Base-by-base conservation (phyloP, 2,797 vertebrate species). In the Enteromius afrohamiltoni region DNA sequence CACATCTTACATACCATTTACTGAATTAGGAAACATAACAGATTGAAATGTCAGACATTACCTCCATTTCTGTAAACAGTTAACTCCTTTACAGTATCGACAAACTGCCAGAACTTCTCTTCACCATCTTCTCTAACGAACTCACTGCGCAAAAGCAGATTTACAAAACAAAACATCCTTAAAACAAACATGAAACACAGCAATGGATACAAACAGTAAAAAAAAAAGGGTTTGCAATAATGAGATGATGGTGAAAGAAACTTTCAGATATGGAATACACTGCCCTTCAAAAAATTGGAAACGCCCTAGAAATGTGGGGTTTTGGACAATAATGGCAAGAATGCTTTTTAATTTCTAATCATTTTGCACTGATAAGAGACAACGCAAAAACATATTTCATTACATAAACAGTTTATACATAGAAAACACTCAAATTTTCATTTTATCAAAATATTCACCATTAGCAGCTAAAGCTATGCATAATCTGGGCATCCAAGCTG, bases 51-150 rank as follows among this genome's bases (percentile, higher is more conserved):
- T 42, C 29, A 45, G 65, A 21, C 92, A 95, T 91, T 94, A 99
- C 98, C 98, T 94, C 95, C 95, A 85, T 95, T 93, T 86, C 96
- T 98, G 93, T 98, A 99, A 75, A 98, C 92, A 11, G 96, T 96
- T 88, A 99, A 91, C 90, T 99, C 98, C 91, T 95, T 95, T 76
- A 99, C 97, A 21, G 97, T 99, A 90, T 98, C 96, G 88, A 98
- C 95, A 96, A 99, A 99, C 90, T 98, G 96, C 98, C 98, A 99
- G 91, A 99, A 99, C 90, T 96, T 97, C 86, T 99, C 97, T 90
- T 97, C 96, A 88, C 96, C 95, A 92, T 97, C 97, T 95, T 98
- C 97, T 89, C 95, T 96, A 90, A 99, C 95, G 93, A 98, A 99
- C 92, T 99, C 98, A 88, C 98, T 99, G 91, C 87, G 91, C 21